Conservation (phyloP, 2,888 invertebrate species). For the Sepiola atlantica region DNA sequence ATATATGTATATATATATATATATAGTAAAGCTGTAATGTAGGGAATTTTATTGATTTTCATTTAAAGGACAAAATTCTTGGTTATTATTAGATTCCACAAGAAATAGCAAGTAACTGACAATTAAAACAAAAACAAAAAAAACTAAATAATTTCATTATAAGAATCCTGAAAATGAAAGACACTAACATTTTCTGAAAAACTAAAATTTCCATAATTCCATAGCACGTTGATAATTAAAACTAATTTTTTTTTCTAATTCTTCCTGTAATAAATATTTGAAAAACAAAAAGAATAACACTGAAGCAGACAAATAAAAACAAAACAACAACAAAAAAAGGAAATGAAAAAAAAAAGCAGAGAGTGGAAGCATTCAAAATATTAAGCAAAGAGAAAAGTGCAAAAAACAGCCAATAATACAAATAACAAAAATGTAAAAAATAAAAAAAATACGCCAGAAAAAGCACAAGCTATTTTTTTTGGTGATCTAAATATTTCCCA, state of each 20-base stretch:
- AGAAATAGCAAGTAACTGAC: not conserved
- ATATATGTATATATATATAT: too few species aligned
- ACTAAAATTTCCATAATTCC: not conserved
- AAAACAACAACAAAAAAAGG: not conserved
- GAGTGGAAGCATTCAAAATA: not conserved
- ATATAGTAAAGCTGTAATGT: not conserved
- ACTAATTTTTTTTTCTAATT: not conserved
- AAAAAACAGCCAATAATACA: constrained; percentile 1
- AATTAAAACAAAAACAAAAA: not conserved
- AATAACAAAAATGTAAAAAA: constrained; percentile 40
- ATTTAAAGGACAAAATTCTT: not conserved
- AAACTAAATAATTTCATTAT: not conserved
- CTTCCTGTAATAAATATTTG: not conserved
- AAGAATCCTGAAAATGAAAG: not conserved
- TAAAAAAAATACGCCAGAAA: not conserved
- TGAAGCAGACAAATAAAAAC: not conserved
- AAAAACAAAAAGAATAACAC: not conserved
- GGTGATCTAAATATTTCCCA: not conserved
- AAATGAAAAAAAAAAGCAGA: not conserved
- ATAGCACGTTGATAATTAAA: not conserved
- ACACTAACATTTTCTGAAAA: not conserved
- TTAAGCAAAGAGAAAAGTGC: not conserved
- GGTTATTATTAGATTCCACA: not conserved
- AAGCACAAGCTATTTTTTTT: not conserved
- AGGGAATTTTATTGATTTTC: not conserved